phyloP scores from a whole-genome alignment of 2,888 invertebrate genomes.

The Leptinotarsa haldemani region DNA sequence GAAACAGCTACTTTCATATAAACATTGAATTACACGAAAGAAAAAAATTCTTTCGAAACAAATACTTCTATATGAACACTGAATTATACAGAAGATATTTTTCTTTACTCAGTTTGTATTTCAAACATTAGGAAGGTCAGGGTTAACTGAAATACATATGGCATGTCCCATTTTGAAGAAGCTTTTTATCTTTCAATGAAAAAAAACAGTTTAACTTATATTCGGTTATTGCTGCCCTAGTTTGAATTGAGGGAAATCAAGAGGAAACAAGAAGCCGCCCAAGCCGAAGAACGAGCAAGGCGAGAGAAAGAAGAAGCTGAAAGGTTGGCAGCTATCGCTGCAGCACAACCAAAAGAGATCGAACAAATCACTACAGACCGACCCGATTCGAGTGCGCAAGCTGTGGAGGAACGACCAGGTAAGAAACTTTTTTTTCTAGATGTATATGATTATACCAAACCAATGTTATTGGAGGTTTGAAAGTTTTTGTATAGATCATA shows the following conservation, averaged over 20 bases:
- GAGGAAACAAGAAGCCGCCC: slow-evolving; percentile 79
- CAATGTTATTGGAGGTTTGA: neutral
- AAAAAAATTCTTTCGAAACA: too few species aligned
- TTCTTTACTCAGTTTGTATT: too few species aligned
- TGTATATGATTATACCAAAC: neutral
- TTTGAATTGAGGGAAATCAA: slow-evolving; percentile 97
- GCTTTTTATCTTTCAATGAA: slow-evolving; percentile 3
- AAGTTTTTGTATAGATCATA: neutral
- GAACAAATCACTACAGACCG: slow-evolving; percentile 64
- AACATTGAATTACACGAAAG: too few species aligned
- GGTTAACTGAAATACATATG: neutral
- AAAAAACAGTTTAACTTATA: neutral
- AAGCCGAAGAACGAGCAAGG: slow-evolving; percentile 72
- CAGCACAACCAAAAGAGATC: slow-evolving; percentile 65
- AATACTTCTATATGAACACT: too few species aligned
- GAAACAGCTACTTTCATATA: too few species aligned
- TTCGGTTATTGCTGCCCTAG: slow-evolving; percentile 67
- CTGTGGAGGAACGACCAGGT: slow-evolving; percentile 72
- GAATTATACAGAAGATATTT: too few species aligned
- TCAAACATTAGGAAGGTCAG: too few species aligned
- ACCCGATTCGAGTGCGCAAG: slow-evolving; percentile 63
- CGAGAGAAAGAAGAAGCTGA: slow-evolving; percentile 85
- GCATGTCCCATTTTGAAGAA: slow-evolving; percentile 1
- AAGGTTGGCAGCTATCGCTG: slow-evolving; percentile 74
- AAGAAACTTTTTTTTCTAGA: slow-evolving; percentile 35